Conservation (phyloP, 2,797 vertebrate genomes). For the Diplodus puntazzo region DNA sequence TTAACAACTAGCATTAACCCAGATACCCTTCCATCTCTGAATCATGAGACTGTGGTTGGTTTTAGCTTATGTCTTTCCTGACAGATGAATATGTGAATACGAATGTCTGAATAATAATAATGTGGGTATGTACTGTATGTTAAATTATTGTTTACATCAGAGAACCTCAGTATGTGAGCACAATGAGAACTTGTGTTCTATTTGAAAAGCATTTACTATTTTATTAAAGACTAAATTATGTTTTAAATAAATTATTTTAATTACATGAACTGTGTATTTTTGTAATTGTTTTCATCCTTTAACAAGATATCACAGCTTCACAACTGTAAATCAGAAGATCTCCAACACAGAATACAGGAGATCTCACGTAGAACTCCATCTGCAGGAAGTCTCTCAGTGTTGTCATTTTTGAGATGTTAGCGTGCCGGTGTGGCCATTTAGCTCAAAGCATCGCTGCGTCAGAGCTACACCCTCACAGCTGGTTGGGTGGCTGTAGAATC, state of each 20-base stretch:
- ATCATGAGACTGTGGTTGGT: background rate
- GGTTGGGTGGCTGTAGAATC: background rate
- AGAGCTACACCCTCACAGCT: background rate
- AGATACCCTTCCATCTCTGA: background rate
- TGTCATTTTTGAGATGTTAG: background rate
- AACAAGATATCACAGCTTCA: background rate
- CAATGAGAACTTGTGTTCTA: background rate
- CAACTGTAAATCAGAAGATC: background rate
- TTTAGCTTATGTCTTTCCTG: conserved; percentile 1
- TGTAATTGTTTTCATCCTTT: background rate
- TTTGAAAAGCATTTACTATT: conserved; percentile 21
- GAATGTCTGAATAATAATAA: background rate
- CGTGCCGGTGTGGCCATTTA: background rate
- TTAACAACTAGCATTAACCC: conserved; percentile 72
- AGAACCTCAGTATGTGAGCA: conserved; percentile 3
- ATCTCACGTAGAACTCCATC: no score
- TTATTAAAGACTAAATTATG: conserved; percentile 50
- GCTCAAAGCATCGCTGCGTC: background rate
- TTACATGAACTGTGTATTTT: conserved; percentile 1
- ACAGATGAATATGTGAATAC: background rate
- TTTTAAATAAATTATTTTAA: conserved; percentile 66
- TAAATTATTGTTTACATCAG: background rate
- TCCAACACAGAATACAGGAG: no score
- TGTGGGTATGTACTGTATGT: background rate
- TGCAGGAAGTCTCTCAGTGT: no score